Conservation (phyloP, 2,797 vertebrate genomes). For the Molossus molossus region DNA sequence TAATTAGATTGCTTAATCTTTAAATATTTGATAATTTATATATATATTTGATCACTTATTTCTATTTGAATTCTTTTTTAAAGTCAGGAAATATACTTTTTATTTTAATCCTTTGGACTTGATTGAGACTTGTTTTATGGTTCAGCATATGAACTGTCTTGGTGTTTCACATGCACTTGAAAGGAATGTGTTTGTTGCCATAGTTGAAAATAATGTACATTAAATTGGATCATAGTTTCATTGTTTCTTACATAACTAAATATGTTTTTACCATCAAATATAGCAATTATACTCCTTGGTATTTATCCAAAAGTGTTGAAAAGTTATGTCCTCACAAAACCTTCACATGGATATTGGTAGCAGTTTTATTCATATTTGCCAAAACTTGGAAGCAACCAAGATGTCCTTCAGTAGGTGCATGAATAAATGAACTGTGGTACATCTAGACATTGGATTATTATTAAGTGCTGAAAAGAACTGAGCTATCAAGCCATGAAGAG, state of each 20-base stretch:
- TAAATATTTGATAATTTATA: constrained; percentile 10
- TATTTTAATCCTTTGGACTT: not conserved
- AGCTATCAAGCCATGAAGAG: not conserved
- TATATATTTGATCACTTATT: not conserved
- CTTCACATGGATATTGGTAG: not conserved
- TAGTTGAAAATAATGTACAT: not conserved
- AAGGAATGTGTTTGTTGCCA: not conserved
- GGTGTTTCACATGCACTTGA: not conserved
- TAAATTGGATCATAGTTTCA: not conserved
- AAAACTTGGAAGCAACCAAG: not conserved
- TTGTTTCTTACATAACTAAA: not conserved
- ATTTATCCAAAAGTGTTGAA: not conserved
- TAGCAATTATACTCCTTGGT: not conserved
- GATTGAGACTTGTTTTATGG: not conserved
- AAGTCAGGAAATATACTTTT: not conserved
- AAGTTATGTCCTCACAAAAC: not conserved
- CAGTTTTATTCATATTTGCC: not conserved
- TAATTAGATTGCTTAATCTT: not conserved
- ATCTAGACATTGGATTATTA: not conserved
- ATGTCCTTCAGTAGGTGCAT: not conserved
- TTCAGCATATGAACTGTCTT: not conserved
- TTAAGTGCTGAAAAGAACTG: not conserved
- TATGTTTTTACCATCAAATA: not conserved
- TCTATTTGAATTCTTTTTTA: not conserved
- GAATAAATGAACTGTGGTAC: not conserved